phyloP scores from a whole-genome alignment of 2,113 vertebrate genomes.

The Elephas maximus region DNA sequence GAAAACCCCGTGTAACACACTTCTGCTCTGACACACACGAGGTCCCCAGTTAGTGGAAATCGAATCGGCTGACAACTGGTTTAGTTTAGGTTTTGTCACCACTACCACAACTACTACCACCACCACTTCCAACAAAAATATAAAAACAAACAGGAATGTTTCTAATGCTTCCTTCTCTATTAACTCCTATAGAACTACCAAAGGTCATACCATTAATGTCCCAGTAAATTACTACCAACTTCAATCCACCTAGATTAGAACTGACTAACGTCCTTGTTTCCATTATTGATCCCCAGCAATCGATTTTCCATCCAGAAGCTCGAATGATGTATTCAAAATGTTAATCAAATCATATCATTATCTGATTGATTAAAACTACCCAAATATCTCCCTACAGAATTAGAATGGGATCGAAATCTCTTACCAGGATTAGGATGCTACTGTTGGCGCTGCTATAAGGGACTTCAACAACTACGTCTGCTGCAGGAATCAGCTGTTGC shows the following conservation, averaged over 20 bases:
- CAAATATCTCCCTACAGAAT: neutral
- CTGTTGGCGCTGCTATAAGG: neutral
- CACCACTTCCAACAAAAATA: neutral
- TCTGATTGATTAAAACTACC: neutral
- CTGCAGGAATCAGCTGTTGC: neutral
- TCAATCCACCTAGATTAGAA: neutral
- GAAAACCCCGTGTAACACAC: too few species aligned
- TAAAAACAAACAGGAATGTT: neutral
- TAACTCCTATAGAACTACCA: neutral
- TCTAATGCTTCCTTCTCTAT: neutral
- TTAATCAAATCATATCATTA: neutral
- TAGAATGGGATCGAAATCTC: neutral
- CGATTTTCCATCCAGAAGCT: neutral
- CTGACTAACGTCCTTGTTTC: neutral
- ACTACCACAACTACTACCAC: neutral
- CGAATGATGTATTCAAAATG: neutral
- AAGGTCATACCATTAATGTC: neutral
- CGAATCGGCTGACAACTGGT: too few species aligned
- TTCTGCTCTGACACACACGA: too few species aligned
- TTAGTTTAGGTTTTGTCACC: too few species aligned
- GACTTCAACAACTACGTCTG: fast-evolving
- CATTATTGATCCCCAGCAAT: neutral
- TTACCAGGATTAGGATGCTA: neutral
- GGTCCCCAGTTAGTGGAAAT: too few species aligned
- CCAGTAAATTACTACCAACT: neutral